Evolutionary conservation across 2,888 invertebrate species (phyloP), one percentile per base, ranked within the genome.

Genomic region (Ischnura elegans): DNA sequence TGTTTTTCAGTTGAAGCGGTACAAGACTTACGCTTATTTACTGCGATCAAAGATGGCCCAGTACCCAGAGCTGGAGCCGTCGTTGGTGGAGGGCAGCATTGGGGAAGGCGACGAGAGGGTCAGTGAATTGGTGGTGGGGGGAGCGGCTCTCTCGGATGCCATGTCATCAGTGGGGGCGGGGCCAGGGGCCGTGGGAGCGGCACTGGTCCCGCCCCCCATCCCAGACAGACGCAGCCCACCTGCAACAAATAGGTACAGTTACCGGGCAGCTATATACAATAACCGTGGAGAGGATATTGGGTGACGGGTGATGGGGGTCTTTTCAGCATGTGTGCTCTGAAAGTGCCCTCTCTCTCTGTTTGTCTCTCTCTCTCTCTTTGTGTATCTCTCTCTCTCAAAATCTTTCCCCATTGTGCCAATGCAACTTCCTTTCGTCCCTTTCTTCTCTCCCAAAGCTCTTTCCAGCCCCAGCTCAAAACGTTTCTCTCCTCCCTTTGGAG

Each of bases 241-340:
- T 94, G 95, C 96, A 94, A 96, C 96, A 95, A 97, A 97, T 97
- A 97, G 97, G 97, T 97, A 97, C 96, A 97, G 97, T 97, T 97
- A 97, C 96, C 96, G 97, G 95, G 97, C 97, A 96, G 97, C 97
- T 95, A 97, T 97, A 96, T 97, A 97, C 96, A 97, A 96, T 96
- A 51, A 93, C 93, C 93, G 94, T 94, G 93, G 97, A 97, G 96
- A 96, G 95, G 97, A 97, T 96, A 96, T 97, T 96, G 97, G 97
- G 97, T 98, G 98, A 98, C 97, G 97, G 96, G 97, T 97, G 96
- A 97, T 97, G 97, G 97, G 97, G 96, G 97, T 97, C 96, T 97
- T 98, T 97, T 97, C 98, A 96, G 98, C 98, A 97, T 98, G 98
- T 97, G 97, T 98, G 93, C 94, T 94, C 94, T 94, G 93, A 94